Evolutionary conservation across 1,140 invertebrate species (phyloP), one percentile per base, ranked within the genome.

Genomic region (Aradophagus sp.): DNA sequence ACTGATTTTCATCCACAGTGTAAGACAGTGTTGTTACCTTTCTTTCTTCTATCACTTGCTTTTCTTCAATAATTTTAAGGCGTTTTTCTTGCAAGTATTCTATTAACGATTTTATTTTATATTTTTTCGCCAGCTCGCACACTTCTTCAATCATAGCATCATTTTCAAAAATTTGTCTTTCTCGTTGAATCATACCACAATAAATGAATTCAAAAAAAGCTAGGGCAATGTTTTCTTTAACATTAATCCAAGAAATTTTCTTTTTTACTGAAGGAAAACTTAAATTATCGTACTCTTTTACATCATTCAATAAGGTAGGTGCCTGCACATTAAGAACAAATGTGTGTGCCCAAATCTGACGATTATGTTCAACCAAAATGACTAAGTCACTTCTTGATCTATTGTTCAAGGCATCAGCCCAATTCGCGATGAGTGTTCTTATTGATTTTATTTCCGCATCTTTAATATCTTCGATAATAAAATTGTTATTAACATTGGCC

Each of bases 161-260:
- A 16, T 78, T 31, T 13, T 77, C 12, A 17, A 80, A 61, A 44
- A 80, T 16, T 10, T 42, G 15, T 4, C 14, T 41, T 61, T 82
- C 36, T 39, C 73, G 69, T 29, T 61, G 36, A 20, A 82, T 80
- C 6, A 73, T 32, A 0, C 85, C 84, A 65, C 81, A 80, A 42
- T 87, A 87, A 26, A 87, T 50, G 58, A 82, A 87, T 74, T 82
- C 79, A 2, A 87, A 32, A 70, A 87, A 87, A 10, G 79, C 79
- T 20, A 83, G 62, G 8, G 81, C 84, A 27, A 76, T 53, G 11
- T 58, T 50, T 50, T 78, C 75, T 14, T 80, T 71, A 16, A 75
- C 42, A 20, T 80, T 61, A 10, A 20, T 17, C 80, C 80, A 87
- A 36, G 8, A 52, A 27, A 86, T 77, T 47, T 80, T 73, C 55